A percentile compares a stretch with the other conserved stretches of the same genome.
phyloP scores from a whole-genome alignment of 2,888 invertebrate genomes.

The Dolichomitus sp. region DNA sequence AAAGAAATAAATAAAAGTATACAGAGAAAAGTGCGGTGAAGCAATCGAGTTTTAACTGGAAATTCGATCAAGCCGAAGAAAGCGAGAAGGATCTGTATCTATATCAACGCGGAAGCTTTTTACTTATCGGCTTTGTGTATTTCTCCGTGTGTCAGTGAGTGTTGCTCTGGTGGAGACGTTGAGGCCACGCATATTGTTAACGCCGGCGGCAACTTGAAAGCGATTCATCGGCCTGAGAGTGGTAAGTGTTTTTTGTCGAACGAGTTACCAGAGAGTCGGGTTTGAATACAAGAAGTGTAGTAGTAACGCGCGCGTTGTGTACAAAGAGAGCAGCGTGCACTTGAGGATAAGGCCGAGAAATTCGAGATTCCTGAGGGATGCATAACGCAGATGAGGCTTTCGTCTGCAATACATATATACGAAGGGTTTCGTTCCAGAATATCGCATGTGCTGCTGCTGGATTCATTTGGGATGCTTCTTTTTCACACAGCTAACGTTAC shows the following conservation, averaged over 20 bases:
- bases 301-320: not conserved
- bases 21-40: conserved; percentile 45
- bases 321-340: not conserved
- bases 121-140: conserved; percentile 32
- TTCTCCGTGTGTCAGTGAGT: conserved; percentile 30
- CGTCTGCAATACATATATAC: not conserved
- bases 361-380: conserved; percentile 17
- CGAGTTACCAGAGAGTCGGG: not conserved
- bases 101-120: conserved; percentile 5
- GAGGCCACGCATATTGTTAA: conserved; percentile 70
- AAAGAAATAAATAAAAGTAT: conserved; percentile 26
- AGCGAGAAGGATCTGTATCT: conserved; percentile 13
- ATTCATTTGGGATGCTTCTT: too few relatives aligned
- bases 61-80: conserved; percentile 25
- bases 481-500: too few relatives aligned
- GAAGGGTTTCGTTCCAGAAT: too few relatives aligned
- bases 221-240: conserved; percentile 64
- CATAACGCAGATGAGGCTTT: conserved; percentile 7
- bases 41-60: conserved; percentile 44
- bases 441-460: conserved; percentile 18
- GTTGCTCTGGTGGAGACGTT: conserved; percentile 37
- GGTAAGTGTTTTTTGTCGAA: conserved; percentile 67
- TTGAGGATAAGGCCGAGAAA: not conserved
- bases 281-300: conserved; percentile 19
- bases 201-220: conserved; percentile 71